phyloP scores from a whole-genome alignment of 35 echinoderm and acorn worm genomes.

The Amphiura filiformis region DNA sequence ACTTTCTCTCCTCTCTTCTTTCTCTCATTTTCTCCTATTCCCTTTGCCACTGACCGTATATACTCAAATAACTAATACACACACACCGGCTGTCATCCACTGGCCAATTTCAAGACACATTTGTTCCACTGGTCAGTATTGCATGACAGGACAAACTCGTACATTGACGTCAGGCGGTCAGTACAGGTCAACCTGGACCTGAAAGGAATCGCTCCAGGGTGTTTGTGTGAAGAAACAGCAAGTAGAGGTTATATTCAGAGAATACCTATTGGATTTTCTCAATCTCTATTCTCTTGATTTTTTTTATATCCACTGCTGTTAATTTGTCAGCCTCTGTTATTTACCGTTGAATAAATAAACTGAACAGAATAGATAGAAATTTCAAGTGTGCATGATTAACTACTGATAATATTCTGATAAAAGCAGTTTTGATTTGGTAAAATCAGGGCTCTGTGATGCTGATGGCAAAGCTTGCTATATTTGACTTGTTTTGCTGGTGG shows the following conservation, averaged over 20 bases:
- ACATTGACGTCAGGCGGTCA: not conserved
- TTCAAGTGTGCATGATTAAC: not conserved
- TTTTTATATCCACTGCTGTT: not conserved
- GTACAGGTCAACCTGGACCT: not conserved
- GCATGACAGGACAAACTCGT: not conserved
- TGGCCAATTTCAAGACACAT: not conserved
- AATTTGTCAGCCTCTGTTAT: not conserved
- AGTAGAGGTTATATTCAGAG: not conserved
- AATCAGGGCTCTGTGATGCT: no score
- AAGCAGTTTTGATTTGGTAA: not conserved
- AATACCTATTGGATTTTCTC: not conserved
- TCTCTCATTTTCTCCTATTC: no score
- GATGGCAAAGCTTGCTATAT: no score
- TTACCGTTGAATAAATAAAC: not conserved
- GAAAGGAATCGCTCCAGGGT: not conserved
- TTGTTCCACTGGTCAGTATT: not conserved
- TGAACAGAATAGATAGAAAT: not conserved
- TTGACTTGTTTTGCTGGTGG: no score
- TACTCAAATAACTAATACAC: not conserved
- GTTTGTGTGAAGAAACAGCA: not conserved
- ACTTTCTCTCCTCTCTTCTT: not conserved
- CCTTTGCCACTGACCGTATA: not conserved
- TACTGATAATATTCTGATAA: not conserved
- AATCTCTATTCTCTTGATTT: not conserved
- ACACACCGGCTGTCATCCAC: not conserved